phyloP scores from a whole-genome alignment of 2,113 vertebrate species.

The Heterocephalus glaber region DNA sequence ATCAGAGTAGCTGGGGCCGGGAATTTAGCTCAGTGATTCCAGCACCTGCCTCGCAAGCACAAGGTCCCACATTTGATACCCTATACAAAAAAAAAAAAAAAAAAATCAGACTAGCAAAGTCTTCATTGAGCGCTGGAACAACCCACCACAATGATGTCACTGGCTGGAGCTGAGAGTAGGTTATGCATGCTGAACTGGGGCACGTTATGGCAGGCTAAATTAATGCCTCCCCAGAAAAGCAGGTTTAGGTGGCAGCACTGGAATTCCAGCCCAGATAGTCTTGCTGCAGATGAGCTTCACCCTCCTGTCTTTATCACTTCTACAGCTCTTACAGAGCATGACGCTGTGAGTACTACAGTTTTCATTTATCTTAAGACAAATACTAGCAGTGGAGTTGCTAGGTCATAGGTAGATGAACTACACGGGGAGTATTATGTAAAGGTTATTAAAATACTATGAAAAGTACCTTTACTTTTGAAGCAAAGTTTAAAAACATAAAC shows the following conservation, averaged over 20 bases:
- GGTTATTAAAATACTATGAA: constrained; percentile 62
- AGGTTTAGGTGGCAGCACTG: not conserved
- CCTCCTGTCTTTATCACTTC: too few relatives aligned
- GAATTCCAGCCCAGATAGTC: not conserved
- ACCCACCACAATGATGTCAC: rapidly evolving
- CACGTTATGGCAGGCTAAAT: not conserved
- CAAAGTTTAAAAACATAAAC: not conserved
- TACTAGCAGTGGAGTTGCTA: not conserved
- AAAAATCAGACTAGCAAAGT: not conserved
- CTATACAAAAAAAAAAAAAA: not conserved
- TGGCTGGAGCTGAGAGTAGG: rapidly evolving
- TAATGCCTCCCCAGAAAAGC: not conserved
- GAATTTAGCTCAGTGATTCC: too few relatives aligned
- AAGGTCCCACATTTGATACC: too few relatives aligned
- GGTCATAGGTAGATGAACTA: not conserved
- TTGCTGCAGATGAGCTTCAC: not conserved
- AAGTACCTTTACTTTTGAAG: constrained; percentile 49
- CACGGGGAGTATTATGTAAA: constrained; percentile 61
- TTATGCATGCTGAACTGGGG: rapidly evolving
- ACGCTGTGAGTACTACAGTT: not conserved
- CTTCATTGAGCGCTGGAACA: not conserved
- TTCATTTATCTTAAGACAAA: constrained; percentile 6
- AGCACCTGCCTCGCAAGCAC: too few relatives aligned
- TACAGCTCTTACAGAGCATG: not conserved
- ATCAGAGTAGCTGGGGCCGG: too few relatives aligned